These are phyloP conservation scores for Cyclargus thomasi DNA, from an alignment of 1,140 invertebrate genomes.

Conservation along the genomic window DNA sequence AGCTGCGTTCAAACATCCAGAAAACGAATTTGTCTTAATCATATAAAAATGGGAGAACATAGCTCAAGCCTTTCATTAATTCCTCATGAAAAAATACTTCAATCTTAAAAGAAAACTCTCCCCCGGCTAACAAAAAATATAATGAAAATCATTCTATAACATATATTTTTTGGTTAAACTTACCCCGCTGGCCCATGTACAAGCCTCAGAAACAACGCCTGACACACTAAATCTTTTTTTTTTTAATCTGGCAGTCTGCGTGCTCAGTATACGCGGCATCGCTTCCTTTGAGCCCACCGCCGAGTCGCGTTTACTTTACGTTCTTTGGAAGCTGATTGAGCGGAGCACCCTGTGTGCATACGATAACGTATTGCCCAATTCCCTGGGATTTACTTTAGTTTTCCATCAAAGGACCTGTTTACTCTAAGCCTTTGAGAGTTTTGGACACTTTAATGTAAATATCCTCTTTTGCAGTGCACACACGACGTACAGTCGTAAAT, in stretches of 20 bases:
- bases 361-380: slow-evolving; percentile 42
- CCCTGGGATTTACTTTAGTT: slow-evolving; percentile 39
- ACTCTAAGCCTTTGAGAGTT: slow-evolving; percentile 10
- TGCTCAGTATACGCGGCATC: slow-evolving; percentile 12
- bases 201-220: too few relatives aligned
- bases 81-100: too few relatives aligned
- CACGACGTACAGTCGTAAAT: neutral
- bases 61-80: too few relatives aligned
- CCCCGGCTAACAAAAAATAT: too few relatives aligned
- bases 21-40: too few relatives aligned
- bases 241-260: neutral
- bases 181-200: too few relatives aligned
- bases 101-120: too few relatives aligned
- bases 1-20: too few relatives aligned
- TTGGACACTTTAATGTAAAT: slow-evolving; percentile 10
- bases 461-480: neutral
- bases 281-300: slow-evolving; percentile 48
- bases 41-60: too few relatives aligned
- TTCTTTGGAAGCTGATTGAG: slow-evolving; percentile 62
- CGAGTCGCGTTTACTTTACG: slow-evolving; percentile 41
- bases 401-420: slow-evolving; percentile 43
- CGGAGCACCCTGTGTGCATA: slow-evolving; percentile 60
- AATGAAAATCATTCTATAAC: too few relatives aligned
- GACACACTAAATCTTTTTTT: too few relatives aligned
- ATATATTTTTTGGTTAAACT: too few relatives aligned